A percentile compares a stretch with the other conserved stretches of the same genome.
Evolutionary conservation across 2,797 vertebrate species (phyloP).

Genomic region (Eulemur mongoz): DNA sequence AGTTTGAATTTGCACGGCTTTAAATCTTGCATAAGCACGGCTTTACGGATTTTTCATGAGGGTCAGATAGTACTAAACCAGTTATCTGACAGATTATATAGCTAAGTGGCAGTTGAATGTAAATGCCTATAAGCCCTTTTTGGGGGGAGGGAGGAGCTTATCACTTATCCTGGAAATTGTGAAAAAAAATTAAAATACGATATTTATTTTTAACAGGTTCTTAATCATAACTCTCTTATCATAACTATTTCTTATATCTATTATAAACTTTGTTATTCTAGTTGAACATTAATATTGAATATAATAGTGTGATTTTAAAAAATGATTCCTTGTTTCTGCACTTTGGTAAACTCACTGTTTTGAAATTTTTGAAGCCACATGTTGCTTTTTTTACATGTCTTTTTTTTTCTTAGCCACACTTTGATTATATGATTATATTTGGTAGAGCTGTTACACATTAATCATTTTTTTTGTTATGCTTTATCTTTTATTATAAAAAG

Average conservation of each 20-base stretch:
- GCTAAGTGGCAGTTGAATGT: not conserved
- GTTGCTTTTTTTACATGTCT: not conserved
- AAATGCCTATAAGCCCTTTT: not conserved
- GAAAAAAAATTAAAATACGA: not conserved
- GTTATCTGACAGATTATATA: not conserved
- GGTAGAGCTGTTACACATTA: not conserved
- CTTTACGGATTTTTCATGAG: not conserved
- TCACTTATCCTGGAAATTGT: not conserved
- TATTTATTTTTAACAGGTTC: not conserved
- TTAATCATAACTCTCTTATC: not conserved
- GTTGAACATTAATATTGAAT: not conserved
- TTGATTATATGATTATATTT: conserved; percentile 14
- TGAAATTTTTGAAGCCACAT: not conserved
- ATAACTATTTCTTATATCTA: not conserved
- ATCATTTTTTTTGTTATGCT: not conserved
- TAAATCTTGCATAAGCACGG: not conserved
- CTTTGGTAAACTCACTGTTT: not conserved
- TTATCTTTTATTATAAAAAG: conserved; percentile 12
- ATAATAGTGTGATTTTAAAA: not conserved
- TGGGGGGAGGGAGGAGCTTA: not conserved
- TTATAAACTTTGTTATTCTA: not conserved
- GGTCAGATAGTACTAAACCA: not conserved
- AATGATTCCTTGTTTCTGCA: not conserved
- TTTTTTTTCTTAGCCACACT: conserved; percentile 5
- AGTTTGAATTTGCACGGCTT: not conserved